Evolutionary conservation across 2,888 invertebrate genomes (phyloP).

Genomic region (Phyllotreta cruciferae): DNA sequence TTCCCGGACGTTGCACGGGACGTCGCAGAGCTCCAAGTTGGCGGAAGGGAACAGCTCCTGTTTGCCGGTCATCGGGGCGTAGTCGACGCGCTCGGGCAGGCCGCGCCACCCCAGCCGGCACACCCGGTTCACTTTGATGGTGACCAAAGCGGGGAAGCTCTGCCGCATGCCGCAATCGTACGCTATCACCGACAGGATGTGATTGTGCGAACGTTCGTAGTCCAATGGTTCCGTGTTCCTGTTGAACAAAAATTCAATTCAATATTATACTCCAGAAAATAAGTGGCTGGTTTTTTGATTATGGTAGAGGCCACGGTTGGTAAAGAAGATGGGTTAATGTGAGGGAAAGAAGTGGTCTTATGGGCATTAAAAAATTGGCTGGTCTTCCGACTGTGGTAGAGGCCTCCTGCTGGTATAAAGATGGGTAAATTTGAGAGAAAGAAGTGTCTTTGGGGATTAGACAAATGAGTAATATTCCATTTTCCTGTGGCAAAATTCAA

Average conservation of each 20-base stretch:
- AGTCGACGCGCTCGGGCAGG: constrained; percentile 84
- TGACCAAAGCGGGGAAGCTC: constrained; percentile 94
- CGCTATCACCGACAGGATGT: constrained; percentile 95
- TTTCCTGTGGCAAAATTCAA: no score
- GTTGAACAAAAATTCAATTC: constrained; percentile 15
- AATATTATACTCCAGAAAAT: no score
- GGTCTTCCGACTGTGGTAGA: no score
- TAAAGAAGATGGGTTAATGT: no score
- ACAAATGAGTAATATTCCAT: no score
- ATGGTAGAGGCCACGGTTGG: no score
- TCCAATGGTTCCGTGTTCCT: constrained; percentile 90
- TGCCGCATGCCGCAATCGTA: constrained; percentile 97
- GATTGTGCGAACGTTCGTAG: constrained; percentile 92
- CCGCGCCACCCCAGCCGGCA: constrained; percentile 65
- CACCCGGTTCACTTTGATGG: constrained; percentile 76
- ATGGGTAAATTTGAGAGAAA: no score
- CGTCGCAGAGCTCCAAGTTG: constrained; percentile 69
- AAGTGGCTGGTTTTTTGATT: no score
- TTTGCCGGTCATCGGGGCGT: constrained; percentile 82
- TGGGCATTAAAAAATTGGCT: no score
- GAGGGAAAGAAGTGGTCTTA: no score
- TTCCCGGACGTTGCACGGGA: constrained; percentile 65
- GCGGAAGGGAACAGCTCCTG: constrained; percentile 84
- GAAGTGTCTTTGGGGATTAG: no score
- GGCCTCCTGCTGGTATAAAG: no score